Evolutionary conservation across 2,888 invertebrate genomes (phyloP).

Genomic region (Deroplatys truncata): DNA sequence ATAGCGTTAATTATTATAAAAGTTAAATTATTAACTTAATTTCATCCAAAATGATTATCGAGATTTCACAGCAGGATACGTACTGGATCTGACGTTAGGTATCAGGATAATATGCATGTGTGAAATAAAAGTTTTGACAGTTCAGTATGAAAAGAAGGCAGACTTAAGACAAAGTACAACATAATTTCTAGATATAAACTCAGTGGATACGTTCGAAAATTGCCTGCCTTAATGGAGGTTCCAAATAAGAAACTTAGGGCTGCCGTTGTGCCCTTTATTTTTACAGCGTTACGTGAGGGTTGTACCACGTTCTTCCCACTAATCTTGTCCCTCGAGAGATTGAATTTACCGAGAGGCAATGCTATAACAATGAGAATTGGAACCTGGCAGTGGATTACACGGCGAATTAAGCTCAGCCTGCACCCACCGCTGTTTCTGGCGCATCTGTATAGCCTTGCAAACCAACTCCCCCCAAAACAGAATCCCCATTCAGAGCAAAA

Average conservation of each 20-base stretch:
- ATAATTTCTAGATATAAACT: background rate
- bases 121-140: no score
- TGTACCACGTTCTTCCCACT: background rate
- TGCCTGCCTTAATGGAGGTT: background rate
- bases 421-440: no score
- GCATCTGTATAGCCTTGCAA: background rate
- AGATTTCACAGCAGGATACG: no score
- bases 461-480: background rate
- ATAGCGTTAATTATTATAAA: no score
- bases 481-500: no score
- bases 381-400: background rate
- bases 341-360: background rate
- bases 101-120: no score
- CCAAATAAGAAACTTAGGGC: background rate
- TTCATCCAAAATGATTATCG: no score
- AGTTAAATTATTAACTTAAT: no score
- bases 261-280: background rate
- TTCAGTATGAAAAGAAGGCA: no score
- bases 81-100: no score
- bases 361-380: background rate
- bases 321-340: background rate
- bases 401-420: background rate
- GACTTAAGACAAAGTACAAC: no score
- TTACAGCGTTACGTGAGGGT: background rate
- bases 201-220: background rate